Evolutionary conservation across 2,113 vertebrate species (phyloP).

Genomic region (Hyperopisus bebe): DNA sequence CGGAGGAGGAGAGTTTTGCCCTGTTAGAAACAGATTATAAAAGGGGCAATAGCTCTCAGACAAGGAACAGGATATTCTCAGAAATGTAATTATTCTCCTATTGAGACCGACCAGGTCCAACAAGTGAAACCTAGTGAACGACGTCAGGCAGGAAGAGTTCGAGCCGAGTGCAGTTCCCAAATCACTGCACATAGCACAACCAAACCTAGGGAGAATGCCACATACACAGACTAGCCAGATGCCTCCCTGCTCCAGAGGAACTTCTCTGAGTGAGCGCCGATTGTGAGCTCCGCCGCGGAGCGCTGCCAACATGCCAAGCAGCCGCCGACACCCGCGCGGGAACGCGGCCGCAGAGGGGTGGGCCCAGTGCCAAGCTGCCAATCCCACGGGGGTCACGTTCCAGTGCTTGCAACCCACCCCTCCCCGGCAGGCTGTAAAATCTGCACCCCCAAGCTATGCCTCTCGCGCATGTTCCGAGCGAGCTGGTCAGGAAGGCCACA

Average conservation of each 20-base stretch:
- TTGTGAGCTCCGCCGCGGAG: slow-evolving; percentile 12
- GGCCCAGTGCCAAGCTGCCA: slow-evolving; percentile 10
- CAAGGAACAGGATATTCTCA: background rate
- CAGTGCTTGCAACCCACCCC: background rate
- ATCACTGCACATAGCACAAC: background rate
- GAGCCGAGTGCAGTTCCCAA: background rate
- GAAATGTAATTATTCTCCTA: background rate
- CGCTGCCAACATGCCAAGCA: slow-evolving; percentile 26
- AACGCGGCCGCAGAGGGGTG: slow-evolving; percentile 24
- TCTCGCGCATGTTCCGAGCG: background rate
- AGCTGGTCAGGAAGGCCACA: slow-evolving; percentile 21
- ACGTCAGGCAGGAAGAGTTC: background rate
- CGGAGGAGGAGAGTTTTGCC: background rate
- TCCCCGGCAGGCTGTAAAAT: slow-evolving; percentile 6
- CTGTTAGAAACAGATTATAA: background rate
- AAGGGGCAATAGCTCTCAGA: background rate
- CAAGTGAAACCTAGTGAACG: background rate
- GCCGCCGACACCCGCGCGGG: slow-evolving; percentile 17
- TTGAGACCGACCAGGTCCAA: background rate
- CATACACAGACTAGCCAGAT: slow-evolving; percentile 21
- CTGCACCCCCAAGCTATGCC: background rate
- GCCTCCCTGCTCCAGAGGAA: background rate
- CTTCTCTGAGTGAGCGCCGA: background rate
- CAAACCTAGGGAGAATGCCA: background rate
- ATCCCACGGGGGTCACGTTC: slow-evolving; percentile 40